Base-by-base conservation (phyloP, 2,797 vertebrate genomes). In the Oreochromis mossambicus region DNA sequence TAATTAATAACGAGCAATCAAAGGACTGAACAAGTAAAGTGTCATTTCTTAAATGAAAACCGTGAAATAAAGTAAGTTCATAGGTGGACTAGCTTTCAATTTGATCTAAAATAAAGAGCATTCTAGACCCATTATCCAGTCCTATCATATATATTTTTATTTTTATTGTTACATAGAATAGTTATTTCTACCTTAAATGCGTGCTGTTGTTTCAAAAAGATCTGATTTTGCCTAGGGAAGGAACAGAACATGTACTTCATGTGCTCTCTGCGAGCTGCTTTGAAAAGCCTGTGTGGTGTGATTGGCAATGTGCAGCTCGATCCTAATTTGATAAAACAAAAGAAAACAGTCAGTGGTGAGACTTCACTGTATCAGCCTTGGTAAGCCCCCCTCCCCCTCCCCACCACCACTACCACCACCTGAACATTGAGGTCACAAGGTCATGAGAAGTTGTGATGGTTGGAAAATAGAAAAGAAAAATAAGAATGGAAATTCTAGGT, bases 301-400 rank as follows among this genome's bases (percentile, higher is more conserved):
- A 90, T 48, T 78, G 73, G n/a, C 54, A 17, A 6, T 55, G 79
- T 56, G 50, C 73, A 56, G 76, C 86, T 89, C 34, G 7, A 79
- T 83, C 21, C 68, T 66, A 82, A 85, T 88, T 85, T 86, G 88
- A 88, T 92, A 88, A 92, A 91, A 90, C 80, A 82, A 89, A 89
- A 87, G 86, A 85, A 92, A 92, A 91, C 86, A 91, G 29, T 38
- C n/a, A 26, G 51, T 4, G 29, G 48, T 50, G 82, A 88, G 58
- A 73, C 48, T 46, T 56, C 26, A 56, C 55, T 56, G 55, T 32
- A 56, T 17, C 26, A 56, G 55, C 26, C 55, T 56, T 56, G 55
- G 26, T 29, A 56, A 56, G 55, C 14, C 55, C 14, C 14, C 14
- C 55, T 29, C 24, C 1, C 24, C 24, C 54, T 56, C 55, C 5